phyloP scores from a whole-genome alignment of 2,888 invertebrate genomes.

The Meta bourneti region DNA sequence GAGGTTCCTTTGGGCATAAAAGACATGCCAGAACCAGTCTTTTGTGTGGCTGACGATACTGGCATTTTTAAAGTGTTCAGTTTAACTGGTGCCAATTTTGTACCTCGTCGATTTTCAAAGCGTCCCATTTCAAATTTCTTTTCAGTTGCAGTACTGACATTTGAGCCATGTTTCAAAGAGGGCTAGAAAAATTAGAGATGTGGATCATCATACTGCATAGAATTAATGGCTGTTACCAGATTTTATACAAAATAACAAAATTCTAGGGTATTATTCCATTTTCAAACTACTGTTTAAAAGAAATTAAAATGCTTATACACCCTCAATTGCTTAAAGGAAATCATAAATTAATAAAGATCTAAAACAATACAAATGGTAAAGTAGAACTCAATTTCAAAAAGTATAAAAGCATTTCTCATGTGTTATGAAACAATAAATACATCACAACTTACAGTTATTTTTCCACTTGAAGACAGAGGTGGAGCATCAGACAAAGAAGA shows the following conservation, averaged over 20 bases:
- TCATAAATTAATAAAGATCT: too few relatives aligned
- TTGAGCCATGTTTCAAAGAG: not conserved
- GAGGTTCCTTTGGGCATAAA: conserved; percentile 71
- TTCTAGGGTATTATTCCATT: not conserved
- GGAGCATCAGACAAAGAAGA: conserved; percentile 74
- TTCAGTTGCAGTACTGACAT: conserved; percentile 2
- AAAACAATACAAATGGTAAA: too few relatives aligned
- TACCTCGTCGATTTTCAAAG: conserved; percentile 64
- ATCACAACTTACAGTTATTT: conserved; percentile 49
- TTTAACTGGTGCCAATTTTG: conserved; percentile 64
- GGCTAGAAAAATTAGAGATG: conserved; percentile 26
- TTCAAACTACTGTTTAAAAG: not conserved
- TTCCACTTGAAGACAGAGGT: conserved; percentile 58
- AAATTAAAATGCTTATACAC: too few relatives aligned
- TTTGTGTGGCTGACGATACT: conserved; percentile 1
- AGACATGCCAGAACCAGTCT: conserved; percentile 47
- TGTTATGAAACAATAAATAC: too few relatives aligned
- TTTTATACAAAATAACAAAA: not conserved
- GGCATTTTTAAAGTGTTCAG: conserved; percentile 64
- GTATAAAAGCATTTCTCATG: too few relatives aligned
- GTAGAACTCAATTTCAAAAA: too few relatives aligned
- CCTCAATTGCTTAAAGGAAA: too few relatives aligned
- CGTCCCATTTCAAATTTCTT: conserved; percentile 47
- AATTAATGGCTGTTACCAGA: too few relatives aligned
- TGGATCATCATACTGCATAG: too few relatives aligned